Base-by-base conservation (phyloP, 2,113 vertebrate genomes). In the Neolamprologus toae region DNA sequence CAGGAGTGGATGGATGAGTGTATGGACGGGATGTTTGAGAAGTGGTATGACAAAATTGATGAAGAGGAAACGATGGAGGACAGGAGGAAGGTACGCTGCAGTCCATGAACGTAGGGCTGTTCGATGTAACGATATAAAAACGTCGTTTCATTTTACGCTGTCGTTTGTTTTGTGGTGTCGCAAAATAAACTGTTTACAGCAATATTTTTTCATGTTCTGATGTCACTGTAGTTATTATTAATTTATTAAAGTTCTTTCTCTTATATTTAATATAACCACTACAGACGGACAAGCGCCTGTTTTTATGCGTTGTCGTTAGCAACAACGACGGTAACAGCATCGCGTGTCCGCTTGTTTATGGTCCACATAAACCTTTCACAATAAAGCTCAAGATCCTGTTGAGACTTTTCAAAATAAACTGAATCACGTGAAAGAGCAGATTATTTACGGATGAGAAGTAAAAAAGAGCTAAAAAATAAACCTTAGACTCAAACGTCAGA, bases 1-100 rank as follows among this genome's bases (percentile, higher is more conserved):
- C 97, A 97, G 45, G 98, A 99, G 88, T 99, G 99, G 98, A 98
- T 99, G 98, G 98, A 99, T 37, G 98, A 99, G 94, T 99, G 98
- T 84, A 97, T 98, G 95, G 98, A 99, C 40, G 97, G 98, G 33
- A 98, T 98, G 97, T 99, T 99, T 95, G 98, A 99, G 95, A 97
- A 97, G 93, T 99, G 98, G 98, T 99, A 98, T 88, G 98, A 99
- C 94, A 99, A 98, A 96, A 98, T 99, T 42, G 95, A 97, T 81
- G 98, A 98, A 92, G 98, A 98, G 92, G 97, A 97, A 95, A 89
- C 97, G 94, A 80, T 92, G 79, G 98, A 99, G 89, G 98, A 99
- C 91, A 97, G 97, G 91, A 97, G 98, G 95, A 98, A 99, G 97
- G 98, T 99, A 95, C 82, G 89, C n/a, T 3, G 12, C 26, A 17